These are phyloP conservation scores for Xestoiulus laeticollis DNA, from an alignment of 2,888 invertebrate species.

Conservation along the genomic window DNA sequence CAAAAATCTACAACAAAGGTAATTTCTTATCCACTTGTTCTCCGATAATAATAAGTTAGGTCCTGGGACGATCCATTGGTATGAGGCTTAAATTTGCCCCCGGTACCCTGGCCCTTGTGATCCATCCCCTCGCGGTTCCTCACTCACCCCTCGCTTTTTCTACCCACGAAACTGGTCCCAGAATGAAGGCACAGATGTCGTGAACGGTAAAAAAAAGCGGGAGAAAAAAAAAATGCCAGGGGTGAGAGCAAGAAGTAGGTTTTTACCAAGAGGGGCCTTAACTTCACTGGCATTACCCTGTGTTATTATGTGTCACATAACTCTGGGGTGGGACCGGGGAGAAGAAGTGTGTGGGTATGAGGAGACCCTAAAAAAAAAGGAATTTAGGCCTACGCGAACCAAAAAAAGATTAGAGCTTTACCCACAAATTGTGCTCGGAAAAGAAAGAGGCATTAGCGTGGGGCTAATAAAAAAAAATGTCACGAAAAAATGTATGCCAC, in stretches of 20 bases:
- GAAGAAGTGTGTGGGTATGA: not conserved
- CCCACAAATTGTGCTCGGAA: not conserved
- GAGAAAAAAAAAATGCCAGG: not conserved
- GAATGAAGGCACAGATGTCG: constrained; percentile 20
- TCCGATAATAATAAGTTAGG: not conserved
- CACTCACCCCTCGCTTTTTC: not conserved
- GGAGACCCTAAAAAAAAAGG: not conserved
- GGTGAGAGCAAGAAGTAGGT: not conserved
- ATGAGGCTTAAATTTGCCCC: not conserved
- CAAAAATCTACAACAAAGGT: not conserved
- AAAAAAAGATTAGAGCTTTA: not conserved
- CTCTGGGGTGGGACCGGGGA: not conserved
- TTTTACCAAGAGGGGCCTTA: constrained; percentile 15
- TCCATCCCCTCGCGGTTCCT: constrained; percentile 5
- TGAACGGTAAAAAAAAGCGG: not conserved
- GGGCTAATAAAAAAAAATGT: not conserved
- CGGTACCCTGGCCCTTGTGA: not conserved
- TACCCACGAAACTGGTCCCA: constrained; percentile 1
- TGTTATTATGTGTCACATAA: constrained; percentile 34
- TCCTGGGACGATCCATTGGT: not conserved
- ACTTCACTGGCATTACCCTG: constrained; percentile 1
- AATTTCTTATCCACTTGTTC: not conserved
- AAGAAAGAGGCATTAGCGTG: not conserved
- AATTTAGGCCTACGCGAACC: not conserved
- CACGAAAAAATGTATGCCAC: not conserved